phyloP scores from a whole-genome alignment of 2,113 vertebrate species.

The Diphyllodes magnificus region DNA sequence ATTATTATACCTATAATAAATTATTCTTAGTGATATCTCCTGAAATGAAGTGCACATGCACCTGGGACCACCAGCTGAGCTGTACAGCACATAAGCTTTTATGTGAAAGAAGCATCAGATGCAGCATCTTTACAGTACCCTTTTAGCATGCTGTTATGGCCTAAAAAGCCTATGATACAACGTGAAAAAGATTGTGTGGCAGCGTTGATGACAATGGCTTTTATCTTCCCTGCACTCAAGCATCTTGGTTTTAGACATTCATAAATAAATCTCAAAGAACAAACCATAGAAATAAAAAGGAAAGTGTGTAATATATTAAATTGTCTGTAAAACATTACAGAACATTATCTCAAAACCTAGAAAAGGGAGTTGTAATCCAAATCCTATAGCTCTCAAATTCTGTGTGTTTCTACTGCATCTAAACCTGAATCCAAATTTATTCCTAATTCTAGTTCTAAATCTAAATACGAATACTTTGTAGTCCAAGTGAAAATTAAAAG shows the following conservation, averaged over 20 bases:
- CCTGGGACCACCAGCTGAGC: background rate
- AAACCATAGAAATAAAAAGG: background rate
- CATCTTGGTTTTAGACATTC: background rate
- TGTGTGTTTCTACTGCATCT: background rate
- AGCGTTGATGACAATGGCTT: background rate
- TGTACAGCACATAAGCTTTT: background rate
- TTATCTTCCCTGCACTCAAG: background rate
- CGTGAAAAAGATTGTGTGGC: background rate
- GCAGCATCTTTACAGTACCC: background rate
- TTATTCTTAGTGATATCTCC: conserved; percentile 2
- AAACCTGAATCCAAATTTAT: background rate
- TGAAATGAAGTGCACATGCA: background rate
- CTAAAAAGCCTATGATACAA: background rate
- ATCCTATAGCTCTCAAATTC: background rate
- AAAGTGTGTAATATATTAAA: background rate
- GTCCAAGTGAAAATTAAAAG: background rate
- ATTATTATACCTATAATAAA: background rate
- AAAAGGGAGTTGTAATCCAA: background rate
- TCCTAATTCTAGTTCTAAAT: background rate
- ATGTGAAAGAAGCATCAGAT: background rate
- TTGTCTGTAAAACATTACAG: background rate
- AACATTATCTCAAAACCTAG: background rate
- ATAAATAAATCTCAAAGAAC: background rate
- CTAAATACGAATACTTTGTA: background rate
- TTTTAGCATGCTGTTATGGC: background rate